phyloP scores from a whole-genome alignment of 2,113 vertebrate genomes.

The Siphamia tubifer region DNA sequence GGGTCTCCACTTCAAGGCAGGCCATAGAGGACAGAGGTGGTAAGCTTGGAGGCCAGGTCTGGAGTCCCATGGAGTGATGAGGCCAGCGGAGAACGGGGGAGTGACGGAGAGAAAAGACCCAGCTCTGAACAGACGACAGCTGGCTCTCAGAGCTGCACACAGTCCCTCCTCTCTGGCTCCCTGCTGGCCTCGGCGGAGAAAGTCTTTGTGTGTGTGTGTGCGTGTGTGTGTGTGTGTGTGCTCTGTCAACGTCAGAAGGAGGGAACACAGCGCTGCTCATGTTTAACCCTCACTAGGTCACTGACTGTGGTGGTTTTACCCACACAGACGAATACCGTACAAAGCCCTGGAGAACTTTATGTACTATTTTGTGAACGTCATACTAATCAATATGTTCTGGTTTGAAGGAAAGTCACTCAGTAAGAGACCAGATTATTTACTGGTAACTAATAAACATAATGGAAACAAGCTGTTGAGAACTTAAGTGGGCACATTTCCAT shows the following conservation, averaged over 20 bases:
- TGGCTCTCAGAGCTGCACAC: conserved; percentile 36
- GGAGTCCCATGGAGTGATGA: conserved; percentile 78
- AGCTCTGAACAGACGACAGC: conserved; percentile 43
- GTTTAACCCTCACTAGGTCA: conserved; percentile 74
- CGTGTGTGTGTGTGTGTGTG: conserved; percentile 8
- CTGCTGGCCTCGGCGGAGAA: conserved; percentile 53
- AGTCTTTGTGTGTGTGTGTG: conserved; percentile 31
- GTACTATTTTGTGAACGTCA: neutral
- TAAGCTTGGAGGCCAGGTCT: conserved; percentile 63
- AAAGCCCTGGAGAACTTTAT: neutral
- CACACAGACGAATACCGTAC: conserved; percentile 6
- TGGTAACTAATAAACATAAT: conserved; percentile 3
- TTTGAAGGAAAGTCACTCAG: conserved; percentile 5
- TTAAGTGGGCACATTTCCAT: conserved; percentile 4
- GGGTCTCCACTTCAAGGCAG: conserved; percentile 79
- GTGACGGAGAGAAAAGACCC: conserved; percentile 47
- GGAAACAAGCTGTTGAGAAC: conserved; percentile 34
- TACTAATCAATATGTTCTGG: neutral
- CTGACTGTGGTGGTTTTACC: conserved; percentile 7
- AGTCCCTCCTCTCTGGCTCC: conserved; percentile 54
- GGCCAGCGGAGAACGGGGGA: conserved; percentile 33
- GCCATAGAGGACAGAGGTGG: conserved; percentile 71
- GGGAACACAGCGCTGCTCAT: conserved; percentile 48
- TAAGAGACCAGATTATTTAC: neutral
- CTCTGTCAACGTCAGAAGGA: conserved; percentile 68